Percentiles rank a stretch among this genome's conserved stretches.
phyloP scores from a whole-genome alignment of 2,797 vertebrate genomes.

The Ptychobarbus kaznakovi region DNA sequence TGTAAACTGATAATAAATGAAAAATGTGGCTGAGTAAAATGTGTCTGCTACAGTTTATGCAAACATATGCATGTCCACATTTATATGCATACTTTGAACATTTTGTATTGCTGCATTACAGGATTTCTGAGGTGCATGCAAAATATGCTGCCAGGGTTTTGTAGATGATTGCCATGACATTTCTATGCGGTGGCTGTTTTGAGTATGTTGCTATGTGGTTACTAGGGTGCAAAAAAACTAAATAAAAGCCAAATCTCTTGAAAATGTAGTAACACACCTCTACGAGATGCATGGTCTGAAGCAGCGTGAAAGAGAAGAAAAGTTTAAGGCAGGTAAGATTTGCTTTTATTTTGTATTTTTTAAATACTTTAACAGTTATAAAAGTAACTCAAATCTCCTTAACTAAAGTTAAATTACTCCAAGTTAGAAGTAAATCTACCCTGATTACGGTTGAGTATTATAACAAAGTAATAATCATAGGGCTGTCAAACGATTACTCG shows the following conservation, averaged over 20 bases:
- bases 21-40: constrained; percentile 36
- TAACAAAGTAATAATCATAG: neutral
- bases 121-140: neutral
- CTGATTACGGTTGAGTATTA: neutral
- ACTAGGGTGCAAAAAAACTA: neutral
- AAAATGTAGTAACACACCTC: neutral
- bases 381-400: neutral
- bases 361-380: neutral
- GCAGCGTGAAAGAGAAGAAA: neutral
- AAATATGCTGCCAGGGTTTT: neutral
- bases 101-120: neutral
- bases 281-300: neutral
- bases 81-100: neutral
- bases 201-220: neutral
- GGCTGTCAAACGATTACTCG: no score
- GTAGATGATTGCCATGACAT: neutral
- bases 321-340: neutral
- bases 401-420: neutral
- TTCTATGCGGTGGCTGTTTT: neutral
- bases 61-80: neutral
- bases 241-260: neutral
- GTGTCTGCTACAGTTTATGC: neutral
- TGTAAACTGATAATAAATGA: constrained; percentile 43
- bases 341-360: neutral
- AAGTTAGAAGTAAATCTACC: neutral